phyloP scores from a whole-genome alignment of 2,888 invertebrate species.

The Chesias legatella region DNA sequence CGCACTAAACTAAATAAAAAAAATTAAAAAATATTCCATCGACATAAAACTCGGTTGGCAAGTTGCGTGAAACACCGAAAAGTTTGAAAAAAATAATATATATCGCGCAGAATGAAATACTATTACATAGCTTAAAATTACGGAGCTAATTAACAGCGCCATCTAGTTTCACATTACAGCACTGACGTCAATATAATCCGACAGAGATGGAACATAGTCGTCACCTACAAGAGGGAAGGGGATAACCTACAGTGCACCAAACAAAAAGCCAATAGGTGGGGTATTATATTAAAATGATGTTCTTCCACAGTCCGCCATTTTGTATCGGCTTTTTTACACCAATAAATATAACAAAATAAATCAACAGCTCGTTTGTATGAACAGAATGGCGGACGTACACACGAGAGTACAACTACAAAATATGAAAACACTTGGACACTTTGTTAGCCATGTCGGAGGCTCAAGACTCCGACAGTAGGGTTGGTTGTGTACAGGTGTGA shows the following conservation, averaged over 20 bases:
- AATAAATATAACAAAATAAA: constrained; percentile 9
- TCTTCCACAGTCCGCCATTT: constrained; percentile 16
- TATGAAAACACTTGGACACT: too few relatives aligned
- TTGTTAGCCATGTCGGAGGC: too few relatives aligned
- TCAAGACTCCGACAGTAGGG: too few relatives aligned
- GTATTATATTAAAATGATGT: constrained; percentile 25
- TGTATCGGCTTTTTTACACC: constrained; percentile 4
- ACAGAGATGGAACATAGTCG: constrained; percentile 29
- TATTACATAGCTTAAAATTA: constrained; percentile 17
- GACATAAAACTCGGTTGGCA: constrained; percentile 56
- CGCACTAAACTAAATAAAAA: constrained; percentile 29
- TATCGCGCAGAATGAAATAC: constrained; percentile 18
- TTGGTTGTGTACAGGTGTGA: background rate
- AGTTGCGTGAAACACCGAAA: constrained; percentile 41
- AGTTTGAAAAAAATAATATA: constrained; percentile 23
- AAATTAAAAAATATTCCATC: constrained; percentile 34
- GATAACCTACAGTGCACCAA: constrained; percentile 31
- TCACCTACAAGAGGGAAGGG: constrained; percentile 24
- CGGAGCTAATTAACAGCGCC: constrained; percentile 22
- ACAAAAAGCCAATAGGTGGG: constrained; percentile 35
- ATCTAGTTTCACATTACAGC: constrained; percentile 24
- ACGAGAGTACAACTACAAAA: too few relatives aligned
- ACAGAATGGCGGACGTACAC: constrained; percentile 28
- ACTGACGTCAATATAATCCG: constrained; percentile 21
- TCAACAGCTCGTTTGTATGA: constrained; percentile 5